Conservation (phyloP, 2,113 vertebrate species). For the Calyptommatus sinebrachiatus region DNA sequence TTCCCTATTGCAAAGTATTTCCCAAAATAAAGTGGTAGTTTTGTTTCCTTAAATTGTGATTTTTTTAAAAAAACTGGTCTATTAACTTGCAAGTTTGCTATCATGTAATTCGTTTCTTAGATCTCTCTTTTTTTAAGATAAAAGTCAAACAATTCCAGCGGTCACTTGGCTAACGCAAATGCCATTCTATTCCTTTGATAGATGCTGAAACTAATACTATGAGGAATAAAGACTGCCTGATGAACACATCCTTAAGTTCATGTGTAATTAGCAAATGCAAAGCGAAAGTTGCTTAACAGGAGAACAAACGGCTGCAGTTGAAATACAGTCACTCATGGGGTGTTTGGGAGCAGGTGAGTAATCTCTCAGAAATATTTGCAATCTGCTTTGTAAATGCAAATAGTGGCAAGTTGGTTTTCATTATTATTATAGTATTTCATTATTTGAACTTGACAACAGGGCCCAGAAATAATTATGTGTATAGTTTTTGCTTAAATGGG, state of each 20-base stretch:
- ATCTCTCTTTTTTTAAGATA: background rate
- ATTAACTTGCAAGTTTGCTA: background rate
- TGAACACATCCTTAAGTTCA: conserved; percentile 30
- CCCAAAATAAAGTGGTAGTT: no score
- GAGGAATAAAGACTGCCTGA: conserved; percentile 9
- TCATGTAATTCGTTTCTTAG: background rate
- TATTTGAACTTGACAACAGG: conserved; percentile 41
- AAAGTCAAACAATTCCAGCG: background rate
- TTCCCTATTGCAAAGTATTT: no score
- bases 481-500: conserved; percentile 60
- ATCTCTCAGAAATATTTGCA: conserved; percentile 25
- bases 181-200: background rate
- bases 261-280: conserved; percentile 35
- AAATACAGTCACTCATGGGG: conserved; percentile 14
- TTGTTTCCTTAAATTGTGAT: background rate
- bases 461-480: conserved; percentile 52
- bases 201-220: background rate
- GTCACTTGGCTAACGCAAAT: background rate
- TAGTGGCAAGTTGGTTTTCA: conserved; percentile 8
- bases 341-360: conserved; percentile 12
- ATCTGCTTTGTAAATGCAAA: conserved; percentile 36
- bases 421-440: conserved; percentile 42
- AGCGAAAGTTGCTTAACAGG: background rate
- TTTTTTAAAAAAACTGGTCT: background rate
- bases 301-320: background rate